Evolutionary conservation across 2,888 invertebrate species (phyloP).

Genomic region (Syrphus vitripennis): DNA sequence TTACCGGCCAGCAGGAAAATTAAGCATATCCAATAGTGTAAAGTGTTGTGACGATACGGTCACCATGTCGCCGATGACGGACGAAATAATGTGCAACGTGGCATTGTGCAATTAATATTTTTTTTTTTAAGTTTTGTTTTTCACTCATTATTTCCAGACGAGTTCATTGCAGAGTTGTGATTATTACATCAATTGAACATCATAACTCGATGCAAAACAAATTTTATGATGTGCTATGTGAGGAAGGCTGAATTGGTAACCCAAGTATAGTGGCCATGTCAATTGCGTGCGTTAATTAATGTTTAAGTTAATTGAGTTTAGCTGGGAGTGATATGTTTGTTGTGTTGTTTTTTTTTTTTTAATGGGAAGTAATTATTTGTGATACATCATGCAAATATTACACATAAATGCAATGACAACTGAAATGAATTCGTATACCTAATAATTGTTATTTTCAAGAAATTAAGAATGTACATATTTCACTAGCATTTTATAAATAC

Average conservation of each 20-base stretch:
- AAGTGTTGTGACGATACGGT: neutral
- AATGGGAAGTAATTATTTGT: neutral
- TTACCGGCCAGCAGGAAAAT: neutral
- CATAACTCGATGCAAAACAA: constrained; percentile 27
- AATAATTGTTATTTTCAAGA: neutral
- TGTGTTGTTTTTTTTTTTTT: neutral
- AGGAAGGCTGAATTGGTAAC: neutral
- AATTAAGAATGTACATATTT: too few relatives aligned
- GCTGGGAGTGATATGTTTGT: constrained; percentile 19
- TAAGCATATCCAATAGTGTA: constrained; percentile 34
- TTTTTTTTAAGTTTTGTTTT: neutral
- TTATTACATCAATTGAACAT: constrained; percentile 36
- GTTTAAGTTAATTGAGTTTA: constrained; percentile 40
- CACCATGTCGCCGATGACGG: neutral
- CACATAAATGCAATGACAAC: neutral
- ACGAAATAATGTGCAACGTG: constrained; percentile 10
- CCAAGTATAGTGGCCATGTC: neutral
- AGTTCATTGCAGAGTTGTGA: constrained; percentile 13
- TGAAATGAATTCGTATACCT: neutral
- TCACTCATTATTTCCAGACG: neutral
- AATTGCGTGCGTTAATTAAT: constrained; percentile 32
- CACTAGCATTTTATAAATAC: too few relatives aligned
- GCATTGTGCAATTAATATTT: neutral
- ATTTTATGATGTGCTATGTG: neutral
- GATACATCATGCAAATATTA: constrained; percentile 11